Conservation (phyloP, 2,888 invertebrate genomes). For the Tortricodes alternella region DNA sequence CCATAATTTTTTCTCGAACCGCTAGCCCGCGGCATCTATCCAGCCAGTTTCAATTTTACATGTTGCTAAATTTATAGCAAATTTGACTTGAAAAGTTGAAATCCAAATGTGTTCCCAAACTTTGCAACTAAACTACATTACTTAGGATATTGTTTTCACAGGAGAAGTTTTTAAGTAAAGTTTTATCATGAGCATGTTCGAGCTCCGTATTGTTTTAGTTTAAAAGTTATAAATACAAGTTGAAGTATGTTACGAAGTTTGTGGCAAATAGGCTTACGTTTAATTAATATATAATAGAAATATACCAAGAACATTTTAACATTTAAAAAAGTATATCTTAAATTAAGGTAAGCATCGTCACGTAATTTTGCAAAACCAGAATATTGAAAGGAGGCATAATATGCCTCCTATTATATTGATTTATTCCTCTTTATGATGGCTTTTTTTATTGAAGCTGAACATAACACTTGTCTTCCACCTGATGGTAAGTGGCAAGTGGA, state of each 20-base stretch:
- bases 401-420: too few species aligned
- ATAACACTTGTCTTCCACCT: too few species aligned
- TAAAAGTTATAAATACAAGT: constrained; percentile 24
- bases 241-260: constrained; percentile 3
- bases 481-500: too few species aligned
- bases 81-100: constrained; percentile 9
- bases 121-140: constrained; percentile 19
- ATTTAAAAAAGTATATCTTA: too few species aligned
- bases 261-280: constrained; percentile 4
- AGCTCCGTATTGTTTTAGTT: constrained; percentile 26
- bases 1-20: background rate
- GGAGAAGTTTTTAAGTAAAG: constrained; percentile 7
- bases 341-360: too few species aligned
- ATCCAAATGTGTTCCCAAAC: constrained; percentile 17
- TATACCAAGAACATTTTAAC: too few species aligned
- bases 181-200: constrained; percentile 24
- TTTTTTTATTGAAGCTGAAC: too few species aligned
- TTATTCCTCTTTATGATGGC: too few species aligned
- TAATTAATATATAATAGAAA: background rate
- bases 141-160: constrained; percentile 18
- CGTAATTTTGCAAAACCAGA: too few species aligned
- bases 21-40: background rate
- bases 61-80: background rate
- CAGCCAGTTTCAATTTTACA: background rate
- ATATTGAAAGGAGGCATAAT: too few species aligned